phyloP scores from a whole-genome alignment of 2,888 invertebrate species.

The Gonocerus acuteangulatus region DNA sequence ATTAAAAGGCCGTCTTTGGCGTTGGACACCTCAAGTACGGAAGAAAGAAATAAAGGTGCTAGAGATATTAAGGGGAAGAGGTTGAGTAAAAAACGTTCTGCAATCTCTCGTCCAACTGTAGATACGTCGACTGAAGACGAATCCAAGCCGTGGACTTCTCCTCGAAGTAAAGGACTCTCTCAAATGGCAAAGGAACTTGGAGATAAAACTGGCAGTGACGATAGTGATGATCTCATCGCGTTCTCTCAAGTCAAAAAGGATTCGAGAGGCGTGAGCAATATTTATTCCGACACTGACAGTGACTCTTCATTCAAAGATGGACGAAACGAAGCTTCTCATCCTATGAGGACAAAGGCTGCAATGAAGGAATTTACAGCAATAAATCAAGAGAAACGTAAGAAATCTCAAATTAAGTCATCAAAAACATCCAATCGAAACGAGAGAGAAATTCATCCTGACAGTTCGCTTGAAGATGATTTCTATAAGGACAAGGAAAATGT shows the following conservation, averaged over 20 bases:
- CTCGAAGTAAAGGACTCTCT: constrained; percentile 44
- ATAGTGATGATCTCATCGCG: constrained; percentile 71
- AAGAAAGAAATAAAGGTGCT: constrained; percentile 27
- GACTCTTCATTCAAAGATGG: constrained; percentile 51
- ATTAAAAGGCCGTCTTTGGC: constrained; percentile 33
- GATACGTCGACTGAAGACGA: constrained; percentile 53
- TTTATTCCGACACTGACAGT: constrained; percentile 76
- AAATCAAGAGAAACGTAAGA: constrained; percentile 22
- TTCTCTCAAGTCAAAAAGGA: constrained; percentile 48
- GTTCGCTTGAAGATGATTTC: constrained; percentile 42
- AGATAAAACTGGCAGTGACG: constrained; percentile 52
- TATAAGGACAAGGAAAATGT: constrained; percentile 49
- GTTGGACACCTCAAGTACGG: constrained; percentile 36
- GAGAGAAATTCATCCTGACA: constrained; percentile 44
- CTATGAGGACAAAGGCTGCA: constrained; percentile 71
- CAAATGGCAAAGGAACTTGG: constrained; percentile 69
- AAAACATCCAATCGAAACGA: constrained; percentile 45
- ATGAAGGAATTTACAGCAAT: constrained; percentile 66
- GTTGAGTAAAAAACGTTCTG: constrained; percentile 37
- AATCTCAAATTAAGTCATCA: constrained; percentile 20
- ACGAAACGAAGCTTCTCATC: constrained; percentile 58
- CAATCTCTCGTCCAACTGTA: constrained; percentile 33
- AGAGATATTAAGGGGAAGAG: constrained; percentile 35
- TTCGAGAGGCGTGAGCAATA: constrained; percentile 58
- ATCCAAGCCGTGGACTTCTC: constrained; percentile 40